Base-by-base conservation (phyloP, 2,888 invertebrate genomes). In the Hypena proboscidalis region DNA sequence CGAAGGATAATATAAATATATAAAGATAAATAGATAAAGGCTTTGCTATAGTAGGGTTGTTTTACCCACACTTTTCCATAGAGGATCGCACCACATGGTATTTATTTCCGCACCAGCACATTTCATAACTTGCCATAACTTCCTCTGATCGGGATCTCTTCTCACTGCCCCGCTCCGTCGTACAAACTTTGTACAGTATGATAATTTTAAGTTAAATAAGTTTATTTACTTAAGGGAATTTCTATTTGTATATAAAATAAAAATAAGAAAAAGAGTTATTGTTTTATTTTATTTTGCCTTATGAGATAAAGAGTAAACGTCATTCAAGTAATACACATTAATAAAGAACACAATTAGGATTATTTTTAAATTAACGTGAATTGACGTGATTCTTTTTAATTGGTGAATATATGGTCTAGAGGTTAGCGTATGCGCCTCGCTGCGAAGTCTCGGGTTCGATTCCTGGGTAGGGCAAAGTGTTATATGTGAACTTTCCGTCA, bases 191-290 rank as follows among this genome's bases (percentile, higher is more conserved):
- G 60, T 87, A 85, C 84, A 85, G 77, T 77, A 68, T 57, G 48
- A 39, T 77, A 74, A 75, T 76, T 76, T 88, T 88, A 87, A 67
- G 65, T 77, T 76, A 83, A 78, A 70, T 87, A 86, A 82, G 80
- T 79, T 77, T 81, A 83, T 73, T 75, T 74, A 78, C 77, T 56
- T 85, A 84, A 80, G 83, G 80, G 79, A 82, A 75, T 84, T 86
- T 85, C 62, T 87, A 85, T 81, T 87, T 90, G 88, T 89, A 89
- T 85, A 86, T 88, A 88, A 83, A 83, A 83, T 67, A 81, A 80
- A 62, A 64, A 70, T 54, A 74, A 59, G 60, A 69, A 64, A 66
- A 50, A 66, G 43, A 31, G 30, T 31, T 33, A 15, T 22, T 61
- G 65, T 75, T 70, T 70, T 37, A 49, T 57, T 48, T n/a, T 40